A percentile compares a stretch with the other conserved stretches of the same genome.
Evolutionary conservation across 2,797 vertebrate genomes (phyloP).

Genomic region (Sphaeramia orbicularis): DNA sequence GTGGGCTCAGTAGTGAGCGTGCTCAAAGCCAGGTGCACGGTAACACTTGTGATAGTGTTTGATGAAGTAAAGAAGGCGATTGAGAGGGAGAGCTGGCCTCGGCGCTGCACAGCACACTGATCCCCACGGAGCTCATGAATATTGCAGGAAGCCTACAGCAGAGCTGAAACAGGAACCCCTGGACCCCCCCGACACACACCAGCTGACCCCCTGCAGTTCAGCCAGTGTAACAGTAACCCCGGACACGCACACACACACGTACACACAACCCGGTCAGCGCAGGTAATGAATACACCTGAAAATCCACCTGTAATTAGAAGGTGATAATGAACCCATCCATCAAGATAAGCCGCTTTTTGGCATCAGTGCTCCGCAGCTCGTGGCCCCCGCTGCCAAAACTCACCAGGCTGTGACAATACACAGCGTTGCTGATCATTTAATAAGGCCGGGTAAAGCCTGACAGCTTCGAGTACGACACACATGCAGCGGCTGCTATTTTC

Average conservation of each 20-base stretch:
- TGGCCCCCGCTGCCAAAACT: slow-evolving; percentile 64
- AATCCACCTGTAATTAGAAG: slow-evolving; percentile 91
- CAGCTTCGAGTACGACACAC: slow-evolving; percentile 31
- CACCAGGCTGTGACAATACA: slow-evolving; percentile 71
- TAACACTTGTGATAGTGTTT: slow-evolving; percentile 23
- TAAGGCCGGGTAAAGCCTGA: slow-evolving; percentile 73
- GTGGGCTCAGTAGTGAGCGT: not conserved
- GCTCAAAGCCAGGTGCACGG: slow-evolving; percentile 7
- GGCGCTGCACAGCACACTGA: slow-evolving; percentile 63
- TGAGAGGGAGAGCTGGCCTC: slow-evolving; percentile 65
- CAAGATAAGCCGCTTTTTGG: slow-evolving; percentile 85
- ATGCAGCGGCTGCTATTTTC: slow-evolving; percentile 29
- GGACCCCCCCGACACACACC: slow-evolving; percentile 65
- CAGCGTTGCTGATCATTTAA: slow-evolving; percentile 76
- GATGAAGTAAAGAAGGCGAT: slow-evolving; percentile 35
- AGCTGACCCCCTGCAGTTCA: slow-evolving; percentile 79
- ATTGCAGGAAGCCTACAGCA: slow-evolving; percentile 80
- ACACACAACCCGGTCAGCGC: slow-evolving; percentile 71
- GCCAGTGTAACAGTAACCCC: slow-evolving; percentile 78
- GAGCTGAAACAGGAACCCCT: slow-evolving; percentile 84
- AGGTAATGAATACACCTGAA: slow-evolving; percentile 89
- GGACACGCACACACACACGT: slow-evolving; percentile 39
- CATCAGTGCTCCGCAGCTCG: slow-evolving; percentile 72
- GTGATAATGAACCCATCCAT: slow-evolving; percentile 90
- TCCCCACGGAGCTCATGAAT: slow-evolving; percentile 82